phyloP scores from a whole-genome alignment of 2,113 vertebrate genomes.

The Microtus montanus region DNA sequence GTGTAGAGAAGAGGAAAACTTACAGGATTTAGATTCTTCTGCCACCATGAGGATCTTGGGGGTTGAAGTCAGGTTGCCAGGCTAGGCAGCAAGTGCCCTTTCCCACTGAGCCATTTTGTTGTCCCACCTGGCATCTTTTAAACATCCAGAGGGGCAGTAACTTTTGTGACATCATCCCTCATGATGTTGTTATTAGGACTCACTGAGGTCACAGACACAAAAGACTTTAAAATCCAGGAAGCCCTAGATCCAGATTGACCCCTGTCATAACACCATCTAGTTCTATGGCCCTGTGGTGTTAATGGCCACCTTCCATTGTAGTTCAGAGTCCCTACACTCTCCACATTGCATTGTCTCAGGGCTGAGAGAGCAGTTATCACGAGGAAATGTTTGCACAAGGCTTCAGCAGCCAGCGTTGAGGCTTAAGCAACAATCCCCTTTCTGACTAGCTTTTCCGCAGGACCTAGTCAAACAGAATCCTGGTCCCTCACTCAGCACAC shows the following conservation, averaged over 20 bases:
- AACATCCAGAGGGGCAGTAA: background rate
- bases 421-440: background rate
- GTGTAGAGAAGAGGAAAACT: background rate
- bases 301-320: background rate
- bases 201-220: background rate
- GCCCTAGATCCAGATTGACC: background rate
- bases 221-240: background rate
- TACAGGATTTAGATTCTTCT: background rate
- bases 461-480: slow-evolving; percentile 6
- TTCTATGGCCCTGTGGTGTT: background rate
- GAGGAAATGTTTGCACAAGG: slow-evolving; percentile 39
- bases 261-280: background rate
- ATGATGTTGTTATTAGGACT: background rate
- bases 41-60: background rate
- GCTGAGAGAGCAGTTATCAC: background rate
- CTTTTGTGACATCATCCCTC: background rate
- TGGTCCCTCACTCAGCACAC: background rate
- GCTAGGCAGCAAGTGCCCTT: background rate
- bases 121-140: background rate
- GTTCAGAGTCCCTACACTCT: background rate
- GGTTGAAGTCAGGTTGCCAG: too few relatives aligned
- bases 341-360: background rate
- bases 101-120: background rate
- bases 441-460: background rate
- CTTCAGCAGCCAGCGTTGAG: background rate